Evolutionary conservation across 2,797 vertebrate genomes (phyloP).

Genomic region (Microcaecilia unicolor): DNA sequence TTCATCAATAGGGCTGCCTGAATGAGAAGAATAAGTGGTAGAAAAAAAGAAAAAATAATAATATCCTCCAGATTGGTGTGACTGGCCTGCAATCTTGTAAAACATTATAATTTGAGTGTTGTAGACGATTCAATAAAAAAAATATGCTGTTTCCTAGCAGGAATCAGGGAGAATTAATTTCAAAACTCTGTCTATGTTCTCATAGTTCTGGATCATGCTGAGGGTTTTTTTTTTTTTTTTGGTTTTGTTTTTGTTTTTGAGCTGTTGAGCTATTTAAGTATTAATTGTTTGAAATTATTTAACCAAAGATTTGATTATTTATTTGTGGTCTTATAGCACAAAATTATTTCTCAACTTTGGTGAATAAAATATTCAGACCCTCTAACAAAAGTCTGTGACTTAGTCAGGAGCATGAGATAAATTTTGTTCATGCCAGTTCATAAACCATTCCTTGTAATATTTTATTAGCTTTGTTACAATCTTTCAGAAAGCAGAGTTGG

Average conservation of each 20-base stretch:
- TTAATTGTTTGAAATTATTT: constrained; percentile 6
- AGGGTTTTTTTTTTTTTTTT: constrained; percentile 23
- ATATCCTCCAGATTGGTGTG: constrained; percentile 29
- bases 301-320: no score
- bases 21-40: constrained; percentile 32
- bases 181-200: constrained; percentile 19
- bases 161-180: constrained; percentile 40
- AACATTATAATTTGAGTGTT: constrained; percentile 40
- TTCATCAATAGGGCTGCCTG: constrained; percentile 45
- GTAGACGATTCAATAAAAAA: constrained; percentile 35
- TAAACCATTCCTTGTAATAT: no score
- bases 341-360: no score
- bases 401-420: no score
- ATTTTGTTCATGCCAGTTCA: no score
- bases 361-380: no score
- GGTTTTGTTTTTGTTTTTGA: constrained; percentile 28
- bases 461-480: no score
- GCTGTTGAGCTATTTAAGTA: neutral
- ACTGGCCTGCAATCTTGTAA: constrained; percentile 41
- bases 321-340: no score
- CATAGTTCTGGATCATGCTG: constrained; percentile 14
- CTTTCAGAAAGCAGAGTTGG: no score
- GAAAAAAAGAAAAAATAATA: neutral
- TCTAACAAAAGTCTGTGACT: no score
- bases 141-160: constrained; percentile 34